Evolutionary conservation across 2,888 invertebrate genomes (phyloP), one percentile per base, ranked within the genome.

Genomic region (Metallyticus violacea): DNA sequence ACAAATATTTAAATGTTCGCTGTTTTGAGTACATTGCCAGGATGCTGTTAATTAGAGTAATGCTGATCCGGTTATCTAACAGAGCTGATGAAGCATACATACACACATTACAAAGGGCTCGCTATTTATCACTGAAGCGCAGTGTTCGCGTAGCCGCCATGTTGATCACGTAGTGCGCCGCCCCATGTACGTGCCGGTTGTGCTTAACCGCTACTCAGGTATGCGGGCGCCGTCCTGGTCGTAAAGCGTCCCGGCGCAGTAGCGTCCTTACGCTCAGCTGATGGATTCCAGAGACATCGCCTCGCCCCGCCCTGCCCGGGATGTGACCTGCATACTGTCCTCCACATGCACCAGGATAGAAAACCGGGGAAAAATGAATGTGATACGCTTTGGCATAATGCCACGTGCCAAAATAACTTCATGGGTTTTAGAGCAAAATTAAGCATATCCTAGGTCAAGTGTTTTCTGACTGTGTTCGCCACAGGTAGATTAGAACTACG

Each of bases 191-290:
- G 40, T 62, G 40, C 40, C 40, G 40, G 15, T 62, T 4, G 40
- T 62, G 40, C 15, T 62, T 62, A 62, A 62, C 40, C 40, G 40
- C 82, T 82, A 76, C 77, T 83, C 77, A 83, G 83, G 83, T 83
- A 83, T 83, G 83, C 83, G 83, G 27, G 26, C 9, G 83, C 22
- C 83, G 83, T 83, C 26, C 77, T 62, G 29, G 83, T 77, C 77
- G 83, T 83, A 83, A 83, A 83, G 83, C 77, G 77, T 29, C 40
- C 40, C 82, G 82, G n/a, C 82, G 22, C 82, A 25, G n/a, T n/a
- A 9, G 77, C 83, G 83, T 83, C 83, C 27, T 82, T 28, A 27
- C 83, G 83, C 77, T 83, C 83, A 83, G 83, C 40, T 62, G 40
- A 62, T 62, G 40, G 40, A 62, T 62, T 62, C 40, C 40, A 22